A percentile compares a stretch with the other conserved stretches of the same genome.
Evolutionary conservation across 2,113 vertebrate genomes (phyloP).

Genomic region (Planiliza haematocheilus): DNA sequence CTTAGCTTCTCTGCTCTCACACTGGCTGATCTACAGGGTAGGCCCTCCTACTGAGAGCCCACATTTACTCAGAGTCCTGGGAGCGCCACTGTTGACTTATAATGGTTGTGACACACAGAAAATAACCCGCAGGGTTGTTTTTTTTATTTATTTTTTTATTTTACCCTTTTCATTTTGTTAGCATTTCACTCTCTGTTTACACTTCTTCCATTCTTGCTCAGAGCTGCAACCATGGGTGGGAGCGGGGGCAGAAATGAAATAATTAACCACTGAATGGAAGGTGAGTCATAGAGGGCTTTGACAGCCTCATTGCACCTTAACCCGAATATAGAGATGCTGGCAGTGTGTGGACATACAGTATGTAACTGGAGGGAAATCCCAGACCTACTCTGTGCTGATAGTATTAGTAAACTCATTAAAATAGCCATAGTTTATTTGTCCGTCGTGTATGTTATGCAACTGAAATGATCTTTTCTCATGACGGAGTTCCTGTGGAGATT

Average conservation of each 20-base stretch:
- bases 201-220: conserved; percentile 14
- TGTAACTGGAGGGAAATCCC: not conserved
- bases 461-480: conserved; percentile 20
- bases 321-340: conserved; percentile 4
- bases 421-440: not conserved
- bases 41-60: conserved; percentile 59
- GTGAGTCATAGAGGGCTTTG: not conserved
- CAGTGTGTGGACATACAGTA: not conserved
- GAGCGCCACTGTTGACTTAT: conserved; percentile 68
- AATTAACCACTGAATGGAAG: conserved; percentile 18
- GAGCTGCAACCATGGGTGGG: not conserved
- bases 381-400: not conserved
- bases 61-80: conserved; percentile 67
- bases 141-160: conserved; percentile 14
- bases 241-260: conserved; percentile 20
- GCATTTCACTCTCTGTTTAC: conserved; percentile 32
- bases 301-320: not conserved
- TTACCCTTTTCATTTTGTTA: conserved; percentile 29
- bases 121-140: conserved; percentile 54
- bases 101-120: conserved; percentile 71
- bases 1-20: conserved; percentile 65
- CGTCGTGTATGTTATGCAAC: conserved; percentile 9
- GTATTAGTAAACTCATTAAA: not conserved
- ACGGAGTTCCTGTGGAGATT: conserved; percentile 27
- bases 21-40: conserved; percentile 60